phyloP scores from a whole-genome alignment of 2,113 vertebrate species.

The Campylorhamphus procurvoides region DNA sequence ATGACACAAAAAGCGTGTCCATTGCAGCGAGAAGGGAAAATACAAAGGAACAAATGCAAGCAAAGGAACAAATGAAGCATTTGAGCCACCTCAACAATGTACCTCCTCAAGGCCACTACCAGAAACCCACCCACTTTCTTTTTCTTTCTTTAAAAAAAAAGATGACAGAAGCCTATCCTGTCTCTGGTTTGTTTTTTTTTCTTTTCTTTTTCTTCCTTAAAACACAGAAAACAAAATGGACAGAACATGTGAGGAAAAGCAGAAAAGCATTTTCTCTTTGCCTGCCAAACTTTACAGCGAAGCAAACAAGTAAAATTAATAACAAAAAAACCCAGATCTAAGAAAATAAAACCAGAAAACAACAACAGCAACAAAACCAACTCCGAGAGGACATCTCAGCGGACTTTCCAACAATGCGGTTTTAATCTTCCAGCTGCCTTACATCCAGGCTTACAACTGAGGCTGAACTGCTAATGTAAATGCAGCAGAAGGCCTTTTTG shows the following conservation, averaged over 20 bases:
- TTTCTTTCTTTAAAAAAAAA: slow-evolving; percentile 4
- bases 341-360: slow-evolving; percentile 49
- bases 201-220: background rate
- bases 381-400: slow-evolving; percentile 28
- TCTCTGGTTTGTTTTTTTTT: background rate
- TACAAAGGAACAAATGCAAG: background rate
- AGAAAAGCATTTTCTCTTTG: slow-evolving; percentile 59
- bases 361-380: background rate
- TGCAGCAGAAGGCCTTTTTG: slow-evolving; percentile 63
- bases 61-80: slow-evolving; percentile 18
- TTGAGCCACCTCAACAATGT: slow-evolving; percentile 39
- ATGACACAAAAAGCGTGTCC: background rate
- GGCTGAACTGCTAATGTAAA: slow-evolving; percentile 64
- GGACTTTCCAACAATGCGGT: slow-evolving; percentile 62
- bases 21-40: slow-evolving; percentile 32
- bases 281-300: slow-evolving; percentile 56
- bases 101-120: slow-evolving; percentile 46
- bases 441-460: slow-evolving; percentile 69
- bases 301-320: background rate
- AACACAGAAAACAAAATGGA: slow-evolving; percentile 20
- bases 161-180: background rate
- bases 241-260: slow-evolving; percentile 18
- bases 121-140: slow-evolving; percentile 11
- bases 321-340: background rate
- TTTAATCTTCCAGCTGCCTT: slow-evolving; percentile 82